Evolutionary conservation across 2,113 vertebrate genomes (phyloP).

Genomic region (Spheniscus mendiculus): DNA sequence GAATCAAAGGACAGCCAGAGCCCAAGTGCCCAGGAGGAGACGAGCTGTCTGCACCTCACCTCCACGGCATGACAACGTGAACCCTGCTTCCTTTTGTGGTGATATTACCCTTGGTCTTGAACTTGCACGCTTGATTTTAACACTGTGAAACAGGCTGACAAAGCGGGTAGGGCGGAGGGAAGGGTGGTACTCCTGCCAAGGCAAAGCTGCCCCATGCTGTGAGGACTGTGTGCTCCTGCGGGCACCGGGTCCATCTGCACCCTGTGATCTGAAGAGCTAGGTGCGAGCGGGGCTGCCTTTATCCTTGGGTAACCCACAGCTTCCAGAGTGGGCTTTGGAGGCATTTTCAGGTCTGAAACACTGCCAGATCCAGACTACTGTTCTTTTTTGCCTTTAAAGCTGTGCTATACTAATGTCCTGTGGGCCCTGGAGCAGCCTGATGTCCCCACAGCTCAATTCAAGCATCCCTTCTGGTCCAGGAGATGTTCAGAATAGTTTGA

Average conservation of each 20-base stretch:
- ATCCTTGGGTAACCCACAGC: not conserved
- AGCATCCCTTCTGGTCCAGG: not conserved
- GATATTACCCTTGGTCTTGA: not conserved
- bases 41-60: not conserved
- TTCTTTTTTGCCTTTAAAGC: not conserved
- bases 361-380: not conserved
- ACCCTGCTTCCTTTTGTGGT: not conserved
- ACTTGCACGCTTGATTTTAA: not conserved
- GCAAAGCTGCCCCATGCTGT: accelerated
- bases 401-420: too few relatives aligned
- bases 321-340: not conserved
- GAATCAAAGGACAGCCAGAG: not conserved
- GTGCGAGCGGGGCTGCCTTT: not conserved
- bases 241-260: not conserved
- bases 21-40: not conserved
- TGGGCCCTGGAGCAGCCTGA: not conserved
- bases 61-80: not conserved
- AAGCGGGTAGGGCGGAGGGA: not conserved
- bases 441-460: not conserved
- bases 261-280: not conserved
- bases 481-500: not conserved
- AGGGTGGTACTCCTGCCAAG: not conserved
- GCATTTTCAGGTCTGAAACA: not conserved
- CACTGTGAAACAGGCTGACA: not conserved
- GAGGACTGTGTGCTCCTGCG: not conserved